These are phyloP conservation scores for Agriotes lineatus DNA, from an alignment of 2,888 invertebrate genomes.

Conservation along the genomic window DNA sequence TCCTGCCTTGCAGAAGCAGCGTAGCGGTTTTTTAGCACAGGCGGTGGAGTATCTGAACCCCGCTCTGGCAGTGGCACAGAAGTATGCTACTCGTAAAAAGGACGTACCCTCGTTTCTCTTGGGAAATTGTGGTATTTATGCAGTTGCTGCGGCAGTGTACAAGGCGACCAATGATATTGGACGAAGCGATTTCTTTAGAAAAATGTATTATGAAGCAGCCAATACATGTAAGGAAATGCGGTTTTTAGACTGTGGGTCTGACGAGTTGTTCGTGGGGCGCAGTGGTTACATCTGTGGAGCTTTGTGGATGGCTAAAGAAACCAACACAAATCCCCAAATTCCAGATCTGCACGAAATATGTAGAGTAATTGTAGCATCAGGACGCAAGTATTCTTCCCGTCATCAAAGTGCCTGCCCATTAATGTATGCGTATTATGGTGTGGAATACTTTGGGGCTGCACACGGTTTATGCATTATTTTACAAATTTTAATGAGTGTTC, in stretches of 20 bases:
- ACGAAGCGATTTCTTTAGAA: slow-evolving; percentile 57
- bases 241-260: slow-evolving; percentile 78
- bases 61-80: slow-evolving; percentile 70
- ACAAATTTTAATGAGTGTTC: slow-evolving; percentile 73
- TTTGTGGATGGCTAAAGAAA: slow-evolving; percentile 76
- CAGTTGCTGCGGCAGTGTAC: slow-evolving; percentile 76
- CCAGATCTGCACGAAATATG: slow-evolving; percentile 75
- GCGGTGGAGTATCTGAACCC: slow-evolving; percentile 74
- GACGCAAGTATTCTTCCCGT: slow-evolving; percentile 74
- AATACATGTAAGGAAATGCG: slow-evolving; percentile 67
- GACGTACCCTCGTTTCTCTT: slow-evolving; percentile 80
- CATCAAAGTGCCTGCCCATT: slow-evolving; percentile 75
- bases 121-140: slow-evolving; percentile 84
- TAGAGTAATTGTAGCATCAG: slow-evolving; percentile 77
- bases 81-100: slow-evolving; percentile 65
- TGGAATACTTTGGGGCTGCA: slow-evolving; percentile 81
- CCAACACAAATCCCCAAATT: slow-evolving; percentile 66
- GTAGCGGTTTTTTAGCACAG: slow-evolving; percentile 69
- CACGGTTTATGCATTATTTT: slow-evolving; percentile 77
- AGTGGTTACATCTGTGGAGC: slow-evolving; percentile 86
- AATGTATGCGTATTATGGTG: slow-evolving; percentile 83
- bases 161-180: slow-evolving; percentile 67
- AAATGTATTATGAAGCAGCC: slow-evolving; percentile 65
- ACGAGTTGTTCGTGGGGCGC: slow-evolving; percentile 88
- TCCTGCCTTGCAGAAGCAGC: slow-evolving; percentile 66